Evolutionary conservation across 2,113 vertebrate species (phyloP).

Genomic region (Mus spicilegus): DNA sequence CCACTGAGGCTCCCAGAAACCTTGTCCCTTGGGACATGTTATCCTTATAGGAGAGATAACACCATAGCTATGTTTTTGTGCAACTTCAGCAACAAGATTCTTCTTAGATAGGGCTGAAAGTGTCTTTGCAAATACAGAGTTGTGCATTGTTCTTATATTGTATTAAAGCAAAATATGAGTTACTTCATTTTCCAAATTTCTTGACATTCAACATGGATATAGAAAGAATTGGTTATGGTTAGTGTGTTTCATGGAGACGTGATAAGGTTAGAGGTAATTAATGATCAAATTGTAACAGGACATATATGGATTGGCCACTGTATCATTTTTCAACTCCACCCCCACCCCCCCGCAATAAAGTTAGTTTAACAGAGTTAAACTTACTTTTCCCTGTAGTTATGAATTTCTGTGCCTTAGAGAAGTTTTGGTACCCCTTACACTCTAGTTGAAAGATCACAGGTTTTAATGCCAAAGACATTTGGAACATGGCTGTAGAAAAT

Average conservation of each 20-base stretch:
- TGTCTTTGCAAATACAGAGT: neutral
- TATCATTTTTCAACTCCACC: slow-evolving; percentile 1
- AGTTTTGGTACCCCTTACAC: neutral
- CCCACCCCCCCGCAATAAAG: neutral
- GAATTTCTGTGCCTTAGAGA: neutral
- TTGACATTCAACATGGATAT: neutral
- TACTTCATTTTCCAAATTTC: neutral
- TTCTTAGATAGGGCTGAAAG: neutral
- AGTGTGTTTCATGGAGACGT: slow-evolving; percentile 34
- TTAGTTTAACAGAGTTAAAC: neutral
- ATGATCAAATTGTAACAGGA: neutral
- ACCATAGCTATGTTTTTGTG: slow-evolving; percentile 42
- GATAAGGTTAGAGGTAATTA: neutral
- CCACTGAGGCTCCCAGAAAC: slow-evolving; percentile 43
- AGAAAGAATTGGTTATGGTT: slow-evolving; percentile 10
- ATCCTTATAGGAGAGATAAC: slow-evolving; percentile 63
- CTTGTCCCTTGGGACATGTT: slow-evolving; percentile 35
- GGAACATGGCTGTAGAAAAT: neutral
- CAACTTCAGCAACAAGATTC: slow-evolving; percentile 64
- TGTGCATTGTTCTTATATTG: slow-evolving; percentile 32
- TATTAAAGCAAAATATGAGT: slow-evolving; percentile 14
- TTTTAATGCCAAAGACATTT: slow-evolving; percentile 29
- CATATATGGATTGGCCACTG: neutral
- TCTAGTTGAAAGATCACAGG: neutral
- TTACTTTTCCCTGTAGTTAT: neutral